A percentile compares a stretch with the other conserved stretches of the same genome.
Evolutionary conservation across 37 sponge, comb jelly and placozoan genomes (phyloP).

Genomic region (Aplysina aerophoba): DNA sequence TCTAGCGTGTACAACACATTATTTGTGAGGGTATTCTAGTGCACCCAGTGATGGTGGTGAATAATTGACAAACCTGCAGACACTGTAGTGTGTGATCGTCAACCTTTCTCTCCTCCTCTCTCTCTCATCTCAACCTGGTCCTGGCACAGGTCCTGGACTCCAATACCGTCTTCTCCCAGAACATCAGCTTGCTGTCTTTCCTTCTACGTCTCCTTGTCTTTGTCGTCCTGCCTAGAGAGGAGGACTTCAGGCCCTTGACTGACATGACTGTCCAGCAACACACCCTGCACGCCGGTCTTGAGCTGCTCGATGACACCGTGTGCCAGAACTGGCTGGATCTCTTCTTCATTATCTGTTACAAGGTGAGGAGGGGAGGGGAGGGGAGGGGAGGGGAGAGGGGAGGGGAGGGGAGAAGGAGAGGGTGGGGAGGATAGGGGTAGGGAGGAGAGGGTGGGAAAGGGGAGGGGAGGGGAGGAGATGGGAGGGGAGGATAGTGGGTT

Average conservation of each 20-base stretch:
- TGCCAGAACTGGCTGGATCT: conserved; percentile 47
- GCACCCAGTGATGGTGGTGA: no score
- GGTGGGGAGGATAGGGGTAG: not conserved
- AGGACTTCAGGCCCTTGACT: conserved; percentile 35
- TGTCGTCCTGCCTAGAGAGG: conserved; percentile 40
- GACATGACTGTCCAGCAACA: conserved; percentile 6
- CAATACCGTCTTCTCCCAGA: not conserved
- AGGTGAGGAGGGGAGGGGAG: conserved; percentile 41
- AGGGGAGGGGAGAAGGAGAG: not conserved
- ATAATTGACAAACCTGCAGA: no score
- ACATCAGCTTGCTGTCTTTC: not conserved
- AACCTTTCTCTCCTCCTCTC: no score
- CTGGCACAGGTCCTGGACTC: not conserved
- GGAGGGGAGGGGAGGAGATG: not conserved
- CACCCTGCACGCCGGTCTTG: not conserved
- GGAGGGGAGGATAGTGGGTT: no score
- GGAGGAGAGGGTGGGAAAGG: not conserved
- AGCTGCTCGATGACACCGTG: conserved; percentile 30
- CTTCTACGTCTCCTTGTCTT: conserved; percentile 5
- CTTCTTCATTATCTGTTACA: conserved; percentile 73
- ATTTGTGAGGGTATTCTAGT: no score
- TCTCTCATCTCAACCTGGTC: not conserved
- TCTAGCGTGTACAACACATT: no score
- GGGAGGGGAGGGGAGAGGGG: not conserved
- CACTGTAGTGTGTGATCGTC: no score